Base-by-base conservation (phyloP, 1,140 invertebrate species). In the Physella acuta region DNA sequence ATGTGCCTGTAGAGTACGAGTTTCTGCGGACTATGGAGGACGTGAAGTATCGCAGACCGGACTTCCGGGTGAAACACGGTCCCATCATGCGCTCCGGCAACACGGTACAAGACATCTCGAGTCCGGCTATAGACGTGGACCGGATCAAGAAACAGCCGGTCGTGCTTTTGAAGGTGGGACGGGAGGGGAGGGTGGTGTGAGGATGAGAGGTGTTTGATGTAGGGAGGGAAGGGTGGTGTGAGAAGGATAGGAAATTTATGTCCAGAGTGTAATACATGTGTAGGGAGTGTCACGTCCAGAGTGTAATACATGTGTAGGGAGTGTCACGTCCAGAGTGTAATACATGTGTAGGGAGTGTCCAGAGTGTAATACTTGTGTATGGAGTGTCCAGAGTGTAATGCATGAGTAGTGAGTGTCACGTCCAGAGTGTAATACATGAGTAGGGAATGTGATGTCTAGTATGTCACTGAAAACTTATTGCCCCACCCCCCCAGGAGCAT, bases 1-100 rank as follows among this genome's bases (percentile, higher is more conserved):
- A 85, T 71, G 75, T 83, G 28, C 80, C 82, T 24, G 78, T 85
- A 30, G 83, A 85, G 71, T 83, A 76, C 60, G 83, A 85, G 75
- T 84, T 84, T 64, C 59, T 82, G 36, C 71, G 78, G 59, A 76
- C 81, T 8, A 67, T 77, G 39, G 79, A 83, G 56, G 81, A 83
- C 33, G 80, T 84, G 28, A 79, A 79, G 66, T 51, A 53, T 17
- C 82, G 81, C 69, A 73, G 76, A 36, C 68, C 78, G 26, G 71
- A 82, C 65, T 81, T 85, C 61, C 31, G 16, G 58, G 70, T 79
- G 36, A 72, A 64, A 30, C 75, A 83, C 66, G 83, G 83, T 4
- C 76, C 76, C 24, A 71, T 83, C 0, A 71, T 84, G 70, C 61
- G 81, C 44, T 78, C 81, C 24, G 82, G 83, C n/a, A 84, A 85